Conservation (phyloP, 1,140 invertebrate genomes). For the Cherax destructor region DNA sequence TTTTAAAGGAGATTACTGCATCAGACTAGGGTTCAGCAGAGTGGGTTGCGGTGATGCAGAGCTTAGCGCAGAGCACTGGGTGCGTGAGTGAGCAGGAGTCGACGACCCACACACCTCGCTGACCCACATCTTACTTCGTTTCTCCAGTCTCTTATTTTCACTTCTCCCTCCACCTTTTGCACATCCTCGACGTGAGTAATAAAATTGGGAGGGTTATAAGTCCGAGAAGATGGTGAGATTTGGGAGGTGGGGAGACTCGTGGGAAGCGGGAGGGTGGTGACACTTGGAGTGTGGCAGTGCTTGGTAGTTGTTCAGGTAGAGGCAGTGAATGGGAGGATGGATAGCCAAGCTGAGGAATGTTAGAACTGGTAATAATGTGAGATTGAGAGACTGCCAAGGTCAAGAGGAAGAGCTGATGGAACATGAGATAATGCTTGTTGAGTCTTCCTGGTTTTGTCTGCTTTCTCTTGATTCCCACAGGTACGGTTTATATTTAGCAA, state of each 20-base stretch:
- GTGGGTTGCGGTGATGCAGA: background rate
- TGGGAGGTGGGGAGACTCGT: no score
- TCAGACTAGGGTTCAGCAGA: no score
- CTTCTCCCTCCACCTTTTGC: background rate
- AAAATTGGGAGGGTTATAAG: no score
- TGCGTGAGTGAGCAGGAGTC: background rate
- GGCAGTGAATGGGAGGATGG: background rate
- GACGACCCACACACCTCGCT: background rate
- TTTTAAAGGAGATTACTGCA: no score
- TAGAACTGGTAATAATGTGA: background rate
- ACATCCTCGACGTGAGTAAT: no score
- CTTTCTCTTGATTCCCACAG: no score
- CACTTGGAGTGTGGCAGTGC: background rate
- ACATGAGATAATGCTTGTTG: no score
- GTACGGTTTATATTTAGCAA: no score
- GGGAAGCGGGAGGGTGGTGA: background rate
- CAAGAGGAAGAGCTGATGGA: no score
- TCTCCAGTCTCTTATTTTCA: background rate
- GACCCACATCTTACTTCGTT: constrained; percentile 2
- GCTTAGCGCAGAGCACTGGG: background rate
- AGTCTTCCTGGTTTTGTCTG: no score
- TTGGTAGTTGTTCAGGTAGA: background rate
- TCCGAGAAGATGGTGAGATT: no score
- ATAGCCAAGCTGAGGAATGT: background rate
- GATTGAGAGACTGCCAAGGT: no score